Evolutionary conservation across 2,888 invertebrate species (phyloP).

Genomic region (Lepidonotus clava): DNA sequence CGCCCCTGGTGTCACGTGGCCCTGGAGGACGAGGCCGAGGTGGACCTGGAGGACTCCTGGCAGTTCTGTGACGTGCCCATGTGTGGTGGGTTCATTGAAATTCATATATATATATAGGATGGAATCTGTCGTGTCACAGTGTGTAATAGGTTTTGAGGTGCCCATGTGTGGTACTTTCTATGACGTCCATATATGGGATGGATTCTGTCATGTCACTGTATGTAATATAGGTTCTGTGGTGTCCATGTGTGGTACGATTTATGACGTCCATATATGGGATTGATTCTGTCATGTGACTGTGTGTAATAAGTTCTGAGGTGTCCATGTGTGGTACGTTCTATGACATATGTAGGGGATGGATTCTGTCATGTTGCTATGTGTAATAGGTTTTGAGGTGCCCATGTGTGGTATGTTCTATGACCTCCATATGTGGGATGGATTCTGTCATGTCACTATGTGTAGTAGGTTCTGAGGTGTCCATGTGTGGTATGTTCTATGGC

Average conservation of each 20-base stretch:
- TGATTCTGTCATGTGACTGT: no score
- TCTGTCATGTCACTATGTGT: no score
- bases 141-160: neutral
- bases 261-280: no score
- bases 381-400: neutral
- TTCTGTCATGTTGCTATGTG: neutral
- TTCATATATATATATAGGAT: no score
- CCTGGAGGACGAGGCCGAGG: neutral
- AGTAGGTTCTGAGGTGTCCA: no score
- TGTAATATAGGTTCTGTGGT: no score
- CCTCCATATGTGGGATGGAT: neutral
- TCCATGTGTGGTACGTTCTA: constrained; percentile 30
- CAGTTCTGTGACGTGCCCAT: constrained; percentile 35
- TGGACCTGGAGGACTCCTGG: constrained; percentile 25
- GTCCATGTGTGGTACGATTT: no score
- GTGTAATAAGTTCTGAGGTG: no score
- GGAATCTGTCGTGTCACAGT: neutral
- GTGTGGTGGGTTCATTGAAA: constrained; percentile 36
- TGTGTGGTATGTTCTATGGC: no score
- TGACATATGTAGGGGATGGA: no score
- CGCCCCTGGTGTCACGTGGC: constrained; percentile 40
- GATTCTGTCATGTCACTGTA: no score
- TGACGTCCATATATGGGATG: neutral
- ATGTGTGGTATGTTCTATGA: neutral
- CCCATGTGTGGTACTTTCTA: neutral